These are phyloP conservation scores for Macrosiphum euphorbiae DNA, from an alignment of 2,888 invertebrate genomes.

Conservation along the genomic window DNA sequence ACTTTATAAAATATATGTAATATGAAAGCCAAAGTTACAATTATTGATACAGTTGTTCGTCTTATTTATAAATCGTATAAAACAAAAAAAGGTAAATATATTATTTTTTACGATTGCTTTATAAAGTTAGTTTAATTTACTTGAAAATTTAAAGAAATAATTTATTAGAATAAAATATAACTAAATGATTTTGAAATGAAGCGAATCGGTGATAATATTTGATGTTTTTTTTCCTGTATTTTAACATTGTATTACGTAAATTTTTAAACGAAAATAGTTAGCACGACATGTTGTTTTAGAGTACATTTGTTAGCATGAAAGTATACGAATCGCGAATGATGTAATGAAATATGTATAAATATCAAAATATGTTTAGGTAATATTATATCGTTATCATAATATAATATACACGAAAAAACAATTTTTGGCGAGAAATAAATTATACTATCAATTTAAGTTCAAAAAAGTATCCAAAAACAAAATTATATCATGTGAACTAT, in stretches of 20 bases:
- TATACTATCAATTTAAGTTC: no score
- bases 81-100: not conserved
- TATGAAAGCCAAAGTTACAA: not conserved
- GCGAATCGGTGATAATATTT: not conserved
- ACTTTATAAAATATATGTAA: not conserved
- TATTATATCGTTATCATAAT: not conserved
- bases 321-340: no score
- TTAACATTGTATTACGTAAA: not conserved
- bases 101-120: not conserved
- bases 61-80: not conserved
- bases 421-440: no score
- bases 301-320: not conserved
- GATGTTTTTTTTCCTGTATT: not conserved
- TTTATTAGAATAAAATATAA: not conserved
- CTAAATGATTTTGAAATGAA: not conserved
- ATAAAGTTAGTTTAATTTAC: not conserved
- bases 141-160: not conserved
- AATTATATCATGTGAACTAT: no score
- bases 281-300: not conserved
- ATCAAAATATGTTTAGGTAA: no score
- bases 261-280: not conserved
- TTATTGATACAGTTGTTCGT: not conserved
- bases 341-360: no score
- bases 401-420: not conserved
- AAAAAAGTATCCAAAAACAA: no score